phyloP scores from a whole-genome alignment of 2,888 invertebrate genomes.

The Dasysyrphus tricinctus region DNA sequence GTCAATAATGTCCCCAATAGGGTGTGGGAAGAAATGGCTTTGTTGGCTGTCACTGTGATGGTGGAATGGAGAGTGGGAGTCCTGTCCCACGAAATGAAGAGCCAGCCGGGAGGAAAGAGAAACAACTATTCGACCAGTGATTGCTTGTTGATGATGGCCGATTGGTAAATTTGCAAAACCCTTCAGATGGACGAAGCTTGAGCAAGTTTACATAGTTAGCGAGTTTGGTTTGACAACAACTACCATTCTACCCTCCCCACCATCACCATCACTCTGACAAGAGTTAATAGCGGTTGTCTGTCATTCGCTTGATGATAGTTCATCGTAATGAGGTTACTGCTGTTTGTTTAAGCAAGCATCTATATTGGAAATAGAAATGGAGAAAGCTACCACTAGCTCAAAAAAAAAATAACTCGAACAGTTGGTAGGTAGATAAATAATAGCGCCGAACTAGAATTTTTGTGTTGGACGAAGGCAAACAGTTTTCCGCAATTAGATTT shows the following conservation, averaged over 20 bases:
- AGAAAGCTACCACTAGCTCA: not conserved
- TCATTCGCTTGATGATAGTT: slow-evolving; percentile 67
- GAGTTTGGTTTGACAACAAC: slow-evolving; percentile 61
- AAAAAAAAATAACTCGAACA: slow-evolving; percentile 9
- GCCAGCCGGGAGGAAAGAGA: not conserved
- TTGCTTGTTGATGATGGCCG: slow-evolving; percentile 71
- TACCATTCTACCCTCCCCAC: not conserved
- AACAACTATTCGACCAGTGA: slow-evolving; percentile 44
- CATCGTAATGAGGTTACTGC: slow-evolving; percentile 68
- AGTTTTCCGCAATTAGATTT: slow-evolving; percentile 70
- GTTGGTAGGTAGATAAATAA: slow-evolving; percentile 19
- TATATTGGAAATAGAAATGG: slow-evolving; percentile 22
- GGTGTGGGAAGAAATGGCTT: not conserved
- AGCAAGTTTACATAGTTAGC: slow-evolving; percentile 65
- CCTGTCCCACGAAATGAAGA: slow-evolving; percentile 38
- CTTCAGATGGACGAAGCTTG: slow-evolving; percentile 63
- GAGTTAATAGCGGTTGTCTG: slow-evolving; percentile 70
- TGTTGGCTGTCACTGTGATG: too few relatives aligned
- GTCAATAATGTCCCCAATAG: slow-evolving; percentile 58
- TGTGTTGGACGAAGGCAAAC: slow-evolving; percentile 55
- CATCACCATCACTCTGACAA: slow-evolving; percentile 6
- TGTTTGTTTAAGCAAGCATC: slow-evolving; percentile 58
- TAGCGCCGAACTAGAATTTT: slow-evolving; percentile 39
- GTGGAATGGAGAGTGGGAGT: too few relatives aligned
- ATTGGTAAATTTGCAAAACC: slow-evolving; percentile 74